Evolutionary conservation across 2,888 invertebrate genomes (phyloP), one percentile per base, ranked within the genome.

Genomic region (Lapara coniferarum): DNA sequence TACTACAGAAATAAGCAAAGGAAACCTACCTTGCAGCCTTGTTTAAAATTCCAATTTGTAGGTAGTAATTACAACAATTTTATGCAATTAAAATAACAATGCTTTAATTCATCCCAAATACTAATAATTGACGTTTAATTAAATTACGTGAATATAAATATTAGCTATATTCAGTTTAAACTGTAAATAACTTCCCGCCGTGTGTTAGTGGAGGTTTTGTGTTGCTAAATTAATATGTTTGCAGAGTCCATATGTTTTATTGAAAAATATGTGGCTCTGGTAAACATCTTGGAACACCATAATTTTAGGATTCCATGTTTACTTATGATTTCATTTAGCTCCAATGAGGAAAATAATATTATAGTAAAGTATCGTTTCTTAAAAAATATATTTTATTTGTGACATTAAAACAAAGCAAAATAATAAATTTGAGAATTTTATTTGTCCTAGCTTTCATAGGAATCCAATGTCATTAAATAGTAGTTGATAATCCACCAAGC

Each of bases 191-290:
- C 19, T 55, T 55, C 19, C 19, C 19, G 19, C 3, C 19, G 10
- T 55, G 14, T 55, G 55, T 55, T 19, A 4, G 55, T 55, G 19
- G 55, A 55, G 55, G 55, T 55, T 55, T 55, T 12, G 55, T 55
- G 55, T 55, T 55, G 55, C 2, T 16, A 55, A 55, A 37, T 37
- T 37, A 0, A 19, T 10, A 19, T 55, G 1, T 55, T 55, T 55
- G 10, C 19, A 19, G 19, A 55, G 19, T 0, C 19, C 55, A 55
- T 19, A 19, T 55, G 55, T 55, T 55, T 19, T 19, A 10, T 3
- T 55, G 55, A 55, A 55, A 55, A 55, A 55, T 19, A 55, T 55
- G 19, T 55, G 19, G 19, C 10, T 55, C 19, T 53, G 8, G 16
- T 2, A 16, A 55, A 19, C 19, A 51, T 51, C 37, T 19, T 55